Percentiles rank a stretch among this genome's conserved stretches.
Evolutionary conservation across 1,140 invertebrate species (phyloP).

Genomic region (Lucilia cuprina): DNA sequence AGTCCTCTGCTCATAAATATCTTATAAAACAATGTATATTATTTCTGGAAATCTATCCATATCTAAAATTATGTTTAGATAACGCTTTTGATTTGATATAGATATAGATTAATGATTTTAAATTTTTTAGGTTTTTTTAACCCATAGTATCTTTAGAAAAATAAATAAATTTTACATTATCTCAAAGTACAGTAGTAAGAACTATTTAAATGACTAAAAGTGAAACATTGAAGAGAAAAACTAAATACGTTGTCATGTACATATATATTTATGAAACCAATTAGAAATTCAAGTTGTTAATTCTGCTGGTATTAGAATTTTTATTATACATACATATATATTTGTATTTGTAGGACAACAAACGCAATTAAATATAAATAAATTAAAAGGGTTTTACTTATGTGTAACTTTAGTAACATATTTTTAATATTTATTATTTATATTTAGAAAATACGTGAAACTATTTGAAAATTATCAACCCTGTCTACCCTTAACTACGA

Average conservation of each 20-base stretch:
- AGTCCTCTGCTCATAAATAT: no score
- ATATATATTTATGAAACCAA: slow-evolving; percentile 5
- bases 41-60: no score
- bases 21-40: no score
- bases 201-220: not conserved
- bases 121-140: no score
- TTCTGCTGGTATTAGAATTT: not conserved
- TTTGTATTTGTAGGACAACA: no score
- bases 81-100: no score
- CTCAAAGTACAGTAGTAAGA: not conserved
- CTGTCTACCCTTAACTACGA: not conserved
- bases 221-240: not conserved
- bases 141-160: not conserved
- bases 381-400: not conserved
- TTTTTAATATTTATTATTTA: not conserved
- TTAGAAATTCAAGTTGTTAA: not conserved
- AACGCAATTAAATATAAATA: not conserved
- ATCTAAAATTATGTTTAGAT: no score
- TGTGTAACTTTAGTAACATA: not conserved
- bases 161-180: not conserved
- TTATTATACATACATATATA: no score
- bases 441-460: not conserved
- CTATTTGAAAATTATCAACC: not conserved
- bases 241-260: not conserved
- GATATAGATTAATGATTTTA: no score